Evolutionary conservation across 2,113 vertebrate genomes (phyloP).

Genomic region (Benthochromis sp.): DNA sequence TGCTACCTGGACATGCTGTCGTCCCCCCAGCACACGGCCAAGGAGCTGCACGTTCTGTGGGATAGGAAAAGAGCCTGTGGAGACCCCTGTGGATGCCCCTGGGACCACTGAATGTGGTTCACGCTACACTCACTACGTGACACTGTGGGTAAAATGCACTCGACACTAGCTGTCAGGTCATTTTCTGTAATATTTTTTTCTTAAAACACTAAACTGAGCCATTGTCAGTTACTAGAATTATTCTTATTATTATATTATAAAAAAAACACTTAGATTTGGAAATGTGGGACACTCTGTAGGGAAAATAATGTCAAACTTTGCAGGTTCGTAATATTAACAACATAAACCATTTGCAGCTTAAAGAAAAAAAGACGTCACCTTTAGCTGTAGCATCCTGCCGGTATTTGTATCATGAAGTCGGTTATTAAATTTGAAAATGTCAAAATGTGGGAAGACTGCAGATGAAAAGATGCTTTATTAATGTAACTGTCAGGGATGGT

Average conservation of each 20-base stretch:
- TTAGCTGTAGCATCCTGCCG: not conserved
- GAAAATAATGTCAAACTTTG: not conserved
- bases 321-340: constrained; percentile 1
- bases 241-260: not conserved
- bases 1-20: constrained; percentile 90
- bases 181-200: not conserved
- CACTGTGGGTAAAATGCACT: constrained; percentile 33
- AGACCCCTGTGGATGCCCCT: constrained; percentile 84
- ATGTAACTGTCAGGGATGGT: not conserved
- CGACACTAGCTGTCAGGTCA: not conserved
- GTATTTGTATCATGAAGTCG: not conserved
- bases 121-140: not conserved
- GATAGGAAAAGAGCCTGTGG: constrained; percentile 77
- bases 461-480: not conserved
- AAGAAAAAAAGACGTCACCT: not conserved
- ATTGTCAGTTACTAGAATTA: not conserved
- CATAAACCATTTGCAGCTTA: not conserved
- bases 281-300: not conserved
- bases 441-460: not conserved
- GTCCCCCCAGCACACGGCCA: constrained; percentile 86
- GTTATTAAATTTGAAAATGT: not conserved
- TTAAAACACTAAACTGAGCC: not conserved
- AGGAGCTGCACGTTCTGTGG: constrained; percentile 83
- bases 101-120: constrained; percentile 26
- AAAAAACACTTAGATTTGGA: not conserved